Conservation (phyloP, 2,888 invertebrate species). For the Nephrotoma guestfalica region DNA sequence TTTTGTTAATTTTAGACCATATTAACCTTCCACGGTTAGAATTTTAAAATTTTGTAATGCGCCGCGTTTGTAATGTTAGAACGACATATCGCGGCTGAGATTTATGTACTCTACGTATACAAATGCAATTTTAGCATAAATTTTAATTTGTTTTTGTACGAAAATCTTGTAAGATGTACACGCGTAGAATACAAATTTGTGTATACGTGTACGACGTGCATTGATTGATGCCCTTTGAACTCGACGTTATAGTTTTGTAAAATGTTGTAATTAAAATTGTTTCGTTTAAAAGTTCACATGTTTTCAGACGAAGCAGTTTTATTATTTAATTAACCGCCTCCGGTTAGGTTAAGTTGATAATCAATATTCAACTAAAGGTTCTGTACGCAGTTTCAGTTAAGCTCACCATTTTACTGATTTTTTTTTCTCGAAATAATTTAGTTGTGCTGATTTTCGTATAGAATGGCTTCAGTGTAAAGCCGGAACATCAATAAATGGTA, state of each 20-base stretch:
- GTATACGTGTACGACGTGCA: not conserved
- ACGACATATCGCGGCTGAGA: not conserved
- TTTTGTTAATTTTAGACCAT: not conserved
- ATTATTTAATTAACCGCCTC: no score
- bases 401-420: no score
- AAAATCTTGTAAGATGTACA: not conserved
- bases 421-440: no score
- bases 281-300: no score
- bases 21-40: not conserved
- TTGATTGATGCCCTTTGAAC: not conserved
- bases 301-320: no score
- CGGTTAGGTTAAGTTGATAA: no score
- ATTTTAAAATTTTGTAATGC: not conserved
- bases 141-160: not conserved
- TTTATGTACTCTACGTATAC: not conserved
- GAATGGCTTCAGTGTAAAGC: no score
- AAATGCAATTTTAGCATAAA: not conserved
- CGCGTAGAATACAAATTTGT: not conserved
- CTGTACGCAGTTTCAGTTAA: no score
- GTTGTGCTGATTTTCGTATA: no score
- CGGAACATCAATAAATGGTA: no score
- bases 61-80: not conserved
- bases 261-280: no score
- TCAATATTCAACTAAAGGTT: no score
- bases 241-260: not conserved